phyloP scores from a whole-genome alignment of 2,113 vertebrate genomes.

The Paratilapia polleni region DNA sequence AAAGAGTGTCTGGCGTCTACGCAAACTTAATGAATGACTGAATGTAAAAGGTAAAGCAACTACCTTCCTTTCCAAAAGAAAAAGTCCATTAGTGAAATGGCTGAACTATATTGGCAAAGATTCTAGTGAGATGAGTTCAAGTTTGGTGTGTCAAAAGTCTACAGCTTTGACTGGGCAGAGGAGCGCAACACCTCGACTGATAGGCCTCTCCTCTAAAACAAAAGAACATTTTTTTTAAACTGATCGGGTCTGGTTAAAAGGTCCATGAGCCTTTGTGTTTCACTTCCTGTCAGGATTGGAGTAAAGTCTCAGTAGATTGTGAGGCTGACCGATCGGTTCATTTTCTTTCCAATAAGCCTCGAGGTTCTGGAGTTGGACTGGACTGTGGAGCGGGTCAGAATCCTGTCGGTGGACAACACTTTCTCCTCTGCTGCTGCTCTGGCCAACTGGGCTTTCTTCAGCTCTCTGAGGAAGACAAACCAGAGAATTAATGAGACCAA shows the following conservation, averaged over 20 bases:
- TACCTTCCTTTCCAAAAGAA: slow-evolving; percentile 44
- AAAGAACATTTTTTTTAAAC: not conserved
- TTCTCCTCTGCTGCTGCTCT: slow-evolving; percentile 93
- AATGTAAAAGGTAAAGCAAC: slow-evolving; percentile 47
- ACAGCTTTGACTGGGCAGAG: not conserved
- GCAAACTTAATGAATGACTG: slow-evolving; percentile 49
- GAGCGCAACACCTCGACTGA: not conserved
- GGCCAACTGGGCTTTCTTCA: slow-evolving; percentile 97
- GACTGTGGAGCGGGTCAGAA: slow-evolving; percentile 91
- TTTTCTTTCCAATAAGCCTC: slow-evolving; percentile 96
- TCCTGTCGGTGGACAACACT: slow-evolving; percentile 88
- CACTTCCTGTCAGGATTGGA: not conserved
- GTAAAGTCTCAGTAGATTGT: slow-evolving; percentile 89
- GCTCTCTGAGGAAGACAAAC: slow-evolving; percentile 82
- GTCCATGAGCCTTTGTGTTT: slow-evolving; percentile 35
- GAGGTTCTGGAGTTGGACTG: slow-evolving; percentile 86
- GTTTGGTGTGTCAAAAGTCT: slow-evolving; percentile 29
- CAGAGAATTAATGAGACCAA: not conserved
- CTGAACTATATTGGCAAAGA: slow-evolving; percentile 31
- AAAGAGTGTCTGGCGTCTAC: slow-evolving; percentile 24
- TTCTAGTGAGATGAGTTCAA: slow-evolving; percentile 28
- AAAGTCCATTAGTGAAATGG: not conserved
- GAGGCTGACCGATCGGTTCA: slow-evolving; percentile 95
- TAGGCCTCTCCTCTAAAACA: not conserved
- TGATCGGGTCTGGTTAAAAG: slow-evolving; percentile 8